phyloP scores from a whole-genome alignment of 2,113 vertebrate species.

The Cinclus cinclus region DNA sequence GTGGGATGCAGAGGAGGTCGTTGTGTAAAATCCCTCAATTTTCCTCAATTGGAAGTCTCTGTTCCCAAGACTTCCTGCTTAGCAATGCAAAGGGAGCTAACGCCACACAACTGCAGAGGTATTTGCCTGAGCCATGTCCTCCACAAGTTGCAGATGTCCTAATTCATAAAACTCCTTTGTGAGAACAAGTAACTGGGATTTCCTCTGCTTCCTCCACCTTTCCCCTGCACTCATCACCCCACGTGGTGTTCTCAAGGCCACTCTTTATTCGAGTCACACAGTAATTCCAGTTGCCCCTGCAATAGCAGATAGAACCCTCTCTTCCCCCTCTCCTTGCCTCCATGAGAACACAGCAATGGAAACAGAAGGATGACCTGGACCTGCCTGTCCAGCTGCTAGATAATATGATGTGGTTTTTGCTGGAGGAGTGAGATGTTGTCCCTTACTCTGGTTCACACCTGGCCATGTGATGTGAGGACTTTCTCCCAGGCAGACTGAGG shows the following conservation, averaged over 20 bases:
- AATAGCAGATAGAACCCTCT: background rate
- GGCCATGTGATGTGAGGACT: background rate
- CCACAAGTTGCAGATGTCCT: slow-evolving; percentile 30
- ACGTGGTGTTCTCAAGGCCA: background rate
- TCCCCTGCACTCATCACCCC: background rate
- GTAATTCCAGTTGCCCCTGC: background rate
- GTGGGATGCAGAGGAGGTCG: background rate
- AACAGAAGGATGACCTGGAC: background rate
- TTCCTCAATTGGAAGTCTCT: rapidly evolving
- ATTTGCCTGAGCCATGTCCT: background rate
- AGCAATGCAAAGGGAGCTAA: background rate
- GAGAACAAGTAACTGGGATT: slow-evolving; percentile 29
- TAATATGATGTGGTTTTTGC: background rate
- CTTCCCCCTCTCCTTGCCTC: background rate
- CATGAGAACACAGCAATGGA: background rate
- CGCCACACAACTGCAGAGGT: background rate
- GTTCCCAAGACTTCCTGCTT: background rate
- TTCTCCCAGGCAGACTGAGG: background rate
- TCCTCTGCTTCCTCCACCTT: slow-evolving; percentile 24
- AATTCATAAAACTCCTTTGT: background rate
- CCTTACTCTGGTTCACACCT: background rate
- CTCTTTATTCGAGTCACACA: background rate
- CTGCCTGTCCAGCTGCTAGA: background rate
- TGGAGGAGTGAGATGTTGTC: background rate
- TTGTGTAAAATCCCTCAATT: background rate